These are phyloP conservation scores for Petrocephalus sullivani DNA, from an alignment of 2,797 vertebrate species.

Conservation along the genomic window DNA sequence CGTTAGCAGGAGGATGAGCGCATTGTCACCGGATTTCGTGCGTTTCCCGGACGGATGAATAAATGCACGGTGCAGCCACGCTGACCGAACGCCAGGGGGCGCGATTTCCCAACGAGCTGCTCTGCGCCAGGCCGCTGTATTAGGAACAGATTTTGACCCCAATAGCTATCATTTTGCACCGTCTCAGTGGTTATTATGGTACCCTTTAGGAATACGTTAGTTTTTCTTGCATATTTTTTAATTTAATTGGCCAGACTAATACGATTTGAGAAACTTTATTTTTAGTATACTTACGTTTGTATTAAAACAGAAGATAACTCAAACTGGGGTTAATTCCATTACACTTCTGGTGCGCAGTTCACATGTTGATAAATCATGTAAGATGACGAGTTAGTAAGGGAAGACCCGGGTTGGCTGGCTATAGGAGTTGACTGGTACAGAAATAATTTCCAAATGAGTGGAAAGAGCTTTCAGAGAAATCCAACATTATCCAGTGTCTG, in stretches of 20 bases:
- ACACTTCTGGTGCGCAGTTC: not conserved
- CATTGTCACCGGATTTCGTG: not conserved
- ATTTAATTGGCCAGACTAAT: not conserved
- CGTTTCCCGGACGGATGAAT: not conserved
- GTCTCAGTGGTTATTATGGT: not conserved
- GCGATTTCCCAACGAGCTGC: not conserved
- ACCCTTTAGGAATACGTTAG: not conserved
- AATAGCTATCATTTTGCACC: not conserved
- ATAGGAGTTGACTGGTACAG: not conserved
- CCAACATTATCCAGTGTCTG: not conserved
- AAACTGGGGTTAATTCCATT: not conserved
- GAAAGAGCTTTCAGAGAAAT: not conserved
- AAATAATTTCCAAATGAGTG: not conserved
- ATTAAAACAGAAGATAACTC: not conserved
- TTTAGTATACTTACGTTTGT: not conserved
- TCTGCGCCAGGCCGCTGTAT: not conserved
- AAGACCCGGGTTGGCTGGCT: not conserved
- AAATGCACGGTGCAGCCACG: not conserved
- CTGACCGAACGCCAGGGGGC: not conserved
- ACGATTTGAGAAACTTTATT: not conserved
- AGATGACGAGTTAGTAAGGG: not conserved
- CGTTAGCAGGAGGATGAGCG: not conserved
- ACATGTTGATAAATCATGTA: not conserved
- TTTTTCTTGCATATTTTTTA: not conserved
- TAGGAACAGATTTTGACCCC: not conserved